A percentile compares a stretch with the other conserved stretches of the same genome.
phyloP scores from a whole-genome alignment of 2,888 invertebrate species.

The Seira sanloemensis region DNA sequence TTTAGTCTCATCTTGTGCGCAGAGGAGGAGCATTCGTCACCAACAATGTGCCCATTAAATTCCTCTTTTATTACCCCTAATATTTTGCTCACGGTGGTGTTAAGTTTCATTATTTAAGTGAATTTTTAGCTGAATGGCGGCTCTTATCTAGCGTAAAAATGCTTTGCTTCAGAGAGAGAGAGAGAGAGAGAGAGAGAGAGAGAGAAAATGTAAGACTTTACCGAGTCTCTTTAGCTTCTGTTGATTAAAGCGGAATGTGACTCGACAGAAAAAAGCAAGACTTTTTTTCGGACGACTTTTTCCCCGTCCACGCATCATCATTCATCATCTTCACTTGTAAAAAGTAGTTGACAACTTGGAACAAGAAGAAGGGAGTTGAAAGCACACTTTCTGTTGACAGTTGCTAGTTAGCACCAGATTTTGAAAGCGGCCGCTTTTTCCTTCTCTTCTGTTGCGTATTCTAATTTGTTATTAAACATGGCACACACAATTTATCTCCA shows the following conservation, averaged over 20 bases:
- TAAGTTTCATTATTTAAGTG: no score
- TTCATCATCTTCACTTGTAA: conserved; percentile 50
- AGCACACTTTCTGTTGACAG: conserved; percentile 40
- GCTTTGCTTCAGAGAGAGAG: no score
- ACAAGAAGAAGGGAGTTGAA: conserved; percentile 3
- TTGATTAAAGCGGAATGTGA: not conserved
- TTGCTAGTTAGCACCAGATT: conserved; percentile 33
- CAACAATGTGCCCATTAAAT: conserved; percentile 12
- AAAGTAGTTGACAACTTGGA: conserved; percentile 3
- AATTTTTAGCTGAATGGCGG: not conserved
- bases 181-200: no score
- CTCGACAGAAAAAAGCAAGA: conserved; percentile 1
- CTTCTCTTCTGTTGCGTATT: conserved; percentile 12
- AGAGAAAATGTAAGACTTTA: no score
- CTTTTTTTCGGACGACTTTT: conserved; percentile 13
- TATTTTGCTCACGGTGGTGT: not conserved
- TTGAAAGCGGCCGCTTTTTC: not conserved
- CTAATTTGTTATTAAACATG: conserved; percentile 16
- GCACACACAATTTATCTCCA: conserved; percentile 9
- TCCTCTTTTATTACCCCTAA: not conserved
- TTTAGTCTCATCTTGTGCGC: no score
- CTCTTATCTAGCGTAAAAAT: not conserved
- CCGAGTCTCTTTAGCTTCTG: no score
- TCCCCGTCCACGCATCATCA: conserved; percentile 31
- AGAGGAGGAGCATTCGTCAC: no score